Evolutionary conservation across 2,888 invertebrate genomes (phyloP), one percentile per base, ranked within the genome.

Genomic region (Catotricha subobsoleta): DNA sequence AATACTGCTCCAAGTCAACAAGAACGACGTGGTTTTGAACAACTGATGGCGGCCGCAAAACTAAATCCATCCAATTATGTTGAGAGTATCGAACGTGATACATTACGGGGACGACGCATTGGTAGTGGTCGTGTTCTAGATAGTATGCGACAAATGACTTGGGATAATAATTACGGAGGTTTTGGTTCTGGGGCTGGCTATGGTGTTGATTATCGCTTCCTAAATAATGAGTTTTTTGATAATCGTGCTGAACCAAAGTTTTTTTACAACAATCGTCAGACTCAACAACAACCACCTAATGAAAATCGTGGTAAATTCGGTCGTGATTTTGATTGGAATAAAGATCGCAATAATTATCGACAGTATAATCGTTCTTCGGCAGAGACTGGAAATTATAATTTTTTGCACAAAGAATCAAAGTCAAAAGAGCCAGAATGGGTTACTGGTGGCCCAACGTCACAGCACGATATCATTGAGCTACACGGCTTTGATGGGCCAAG

Each of bases 361-460:
- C n/a, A n/a, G n/a, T n/a, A n/a, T n/a, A 8, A 36, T 7, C 21
- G 3, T 4, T 12, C 15, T 15, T 15, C 13, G 3, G 25, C 10
- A 25, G 36, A 36, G 7, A 25, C 2, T 36, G 25, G 25, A 16
- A 36, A 36, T n/a, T n/a, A n/a, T n/a, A n/a, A n/a, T n/a, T n/a
- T n/a, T n/a, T n/a, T n/a, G n/a, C n/a, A n/a, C 10, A n/a, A 21
- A 3, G 36, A 36, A 15, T 13, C 36, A 13, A 36, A 36, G n/a
- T 36, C 36, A 10, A 23, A 36, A 15, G 36, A 25, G 25, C 36
- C 36, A 10, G 36, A 36, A 36, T 36, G 36, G 36, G 36, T 25
- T 8, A 36, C 23, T 25, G 20, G 21, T 19, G 36, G 36, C 16
- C 23, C 23, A 25, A 23, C 21, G 13, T 34, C 34, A 21, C 21